These are phyloP conservation scores for Condylura cristata DNA, from an alignment of 2,113 vertebrate genomes.

Conservation along the genomic window DNA sequence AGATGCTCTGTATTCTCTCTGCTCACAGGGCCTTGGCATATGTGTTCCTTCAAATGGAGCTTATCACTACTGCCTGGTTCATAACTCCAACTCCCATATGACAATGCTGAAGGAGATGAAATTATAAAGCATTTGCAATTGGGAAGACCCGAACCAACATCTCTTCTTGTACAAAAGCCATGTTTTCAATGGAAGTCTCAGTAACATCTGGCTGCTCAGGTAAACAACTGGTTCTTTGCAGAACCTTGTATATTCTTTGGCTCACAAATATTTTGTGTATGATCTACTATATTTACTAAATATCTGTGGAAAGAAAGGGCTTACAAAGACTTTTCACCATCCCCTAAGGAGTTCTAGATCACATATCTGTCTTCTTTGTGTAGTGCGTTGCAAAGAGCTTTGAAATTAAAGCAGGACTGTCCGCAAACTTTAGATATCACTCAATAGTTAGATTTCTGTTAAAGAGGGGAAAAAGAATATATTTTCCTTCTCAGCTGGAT, in stretches of 20 bases:
- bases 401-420: neutral
- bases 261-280: neutral
- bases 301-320: neutral
- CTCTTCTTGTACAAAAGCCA: neutral
- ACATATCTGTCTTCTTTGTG: neutral
- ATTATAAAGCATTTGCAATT: neutral
- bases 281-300: neutral
- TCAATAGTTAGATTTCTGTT: slow-evolving; percentile 17
- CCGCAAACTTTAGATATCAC: neutral
- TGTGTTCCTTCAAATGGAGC: neutral
- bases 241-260: neutral
- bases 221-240: neutral
- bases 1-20: neutral
- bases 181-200: neutral
- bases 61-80: neutral
- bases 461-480: neutral
- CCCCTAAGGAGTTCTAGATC: neutral
- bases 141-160: too few species aligned
- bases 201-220: neutral
- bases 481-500: slow-evolving; percentile 67
- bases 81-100: neutral
- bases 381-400: neutral
- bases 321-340: neutral
- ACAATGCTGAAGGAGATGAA: neutral
- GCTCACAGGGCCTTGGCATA: neutral